Evolutionary conservation across 2,888 invertebrate species (phyloP).

Genomic region (Polydrusus cervinus): DNA sequence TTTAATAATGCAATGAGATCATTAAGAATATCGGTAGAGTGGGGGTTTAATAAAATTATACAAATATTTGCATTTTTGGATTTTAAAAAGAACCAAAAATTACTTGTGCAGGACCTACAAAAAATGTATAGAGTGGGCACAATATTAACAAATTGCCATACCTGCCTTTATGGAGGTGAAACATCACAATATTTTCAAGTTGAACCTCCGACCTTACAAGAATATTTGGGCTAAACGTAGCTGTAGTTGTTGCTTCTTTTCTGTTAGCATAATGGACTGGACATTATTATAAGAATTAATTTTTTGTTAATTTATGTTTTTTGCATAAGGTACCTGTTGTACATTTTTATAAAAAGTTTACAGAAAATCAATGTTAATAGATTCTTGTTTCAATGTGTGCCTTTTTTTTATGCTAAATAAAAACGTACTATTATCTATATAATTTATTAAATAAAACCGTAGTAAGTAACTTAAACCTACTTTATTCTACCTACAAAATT

Average conservation of each 20-base stretch:
- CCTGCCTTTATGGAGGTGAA: constrained; percentile 1
- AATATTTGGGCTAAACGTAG: not conserved
- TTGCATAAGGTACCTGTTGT: not conserved
- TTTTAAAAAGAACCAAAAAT: no score
- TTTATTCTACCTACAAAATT: no score
- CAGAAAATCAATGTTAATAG: not conserved
- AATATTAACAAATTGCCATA: not conserved
- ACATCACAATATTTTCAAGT: not conserved
- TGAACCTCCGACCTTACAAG: not conserved
- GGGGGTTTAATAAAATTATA: no score
- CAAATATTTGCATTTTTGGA: no score
- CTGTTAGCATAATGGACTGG: not conserved
- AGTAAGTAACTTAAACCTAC: no score
- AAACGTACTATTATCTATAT: not conserved
- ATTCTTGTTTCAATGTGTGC: not conserved
- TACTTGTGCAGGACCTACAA: constrained; percentile 18
- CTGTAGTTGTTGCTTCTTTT: not conserved
- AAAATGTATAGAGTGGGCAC: not conserved
- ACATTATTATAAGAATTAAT: not conserved
- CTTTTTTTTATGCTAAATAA: not conserved
- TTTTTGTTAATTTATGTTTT: not conserved
- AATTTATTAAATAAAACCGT: not conserved
- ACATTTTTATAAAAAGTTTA: not conserved
- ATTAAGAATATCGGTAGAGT: no score
- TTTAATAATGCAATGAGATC: no score